Conservation (phyloP, 2,888 invertebrate genomes). For the Sycophila texana region DNA sequence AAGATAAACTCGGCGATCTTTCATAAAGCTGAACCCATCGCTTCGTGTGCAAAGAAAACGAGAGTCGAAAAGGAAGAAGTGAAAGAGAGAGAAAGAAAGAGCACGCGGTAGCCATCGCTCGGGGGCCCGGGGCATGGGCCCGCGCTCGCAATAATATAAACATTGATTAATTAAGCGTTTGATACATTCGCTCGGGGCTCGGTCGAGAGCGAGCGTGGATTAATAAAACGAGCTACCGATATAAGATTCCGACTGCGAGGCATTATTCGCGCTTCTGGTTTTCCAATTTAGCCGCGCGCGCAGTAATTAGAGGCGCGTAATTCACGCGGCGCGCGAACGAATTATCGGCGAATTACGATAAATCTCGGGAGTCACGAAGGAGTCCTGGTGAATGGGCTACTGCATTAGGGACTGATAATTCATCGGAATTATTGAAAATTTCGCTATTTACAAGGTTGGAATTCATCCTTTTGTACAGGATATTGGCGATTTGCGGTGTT, state of each 20-base stretch:
- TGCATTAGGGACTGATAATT: neutral
- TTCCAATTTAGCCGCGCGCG: slow-evolving; percentile 30
- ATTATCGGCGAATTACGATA: slow-evolving; percentile 45
- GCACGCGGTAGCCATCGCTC: slow-evolving; percentile 59
- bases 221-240: slow-evolving; percentile 63
- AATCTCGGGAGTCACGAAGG: slow-evolving; percentile 13
- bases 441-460: slow-evolving; percentile 42
- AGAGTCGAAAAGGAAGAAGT: neutral
- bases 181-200: slow-evolving; percentile 62
- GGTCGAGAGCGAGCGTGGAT: slow-evolving; percentile 56
- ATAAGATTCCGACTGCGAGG: slow-evolving; percentile 54
- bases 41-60: no score
- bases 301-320: slow-evolving; percentile 24
- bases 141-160: slow-evolving; percentile 68
- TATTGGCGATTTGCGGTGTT: no score
- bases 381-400: neutral
- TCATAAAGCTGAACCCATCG: no score
- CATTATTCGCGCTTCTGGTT: slow-evolving; percentile 38
- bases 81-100: slow-evolving; percentile 19
- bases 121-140: slow-evolving; percentile 34
- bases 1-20: no score
- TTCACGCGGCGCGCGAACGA: slow-evolving; percentile 24
- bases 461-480: no score
- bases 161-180: slow-evolving; percentile 71
- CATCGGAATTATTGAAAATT: slow-evolving; percentile 11